These are phyloP conservation scores for Garra rufa DNA, from an alignment of 2,113 vertebrate species.

Conservation along the genomic window DNA sequence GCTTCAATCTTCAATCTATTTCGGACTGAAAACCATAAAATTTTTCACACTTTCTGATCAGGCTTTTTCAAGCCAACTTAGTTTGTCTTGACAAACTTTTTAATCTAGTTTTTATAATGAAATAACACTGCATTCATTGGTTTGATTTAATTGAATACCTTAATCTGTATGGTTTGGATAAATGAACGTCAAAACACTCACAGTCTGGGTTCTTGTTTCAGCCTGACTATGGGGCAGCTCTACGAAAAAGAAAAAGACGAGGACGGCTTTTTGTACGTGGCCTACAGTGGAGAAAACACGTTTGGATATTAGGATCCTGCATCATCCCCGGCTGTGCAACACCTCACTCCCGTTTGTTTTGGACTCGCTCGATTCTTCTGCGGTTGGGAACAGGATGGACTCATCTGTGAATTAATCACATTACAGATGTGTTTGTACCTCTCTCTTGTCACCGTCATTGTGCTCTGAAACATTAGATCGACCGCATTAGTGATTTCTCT, in stretches of 20 bases:
- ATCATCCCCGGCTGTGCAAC: conserved; percentile 49
- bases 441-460: conserved; percentile 75
- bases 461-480: conserved; percentile 59
- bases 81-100: too few relatives aligned
- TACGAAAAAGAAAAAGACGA: conserved; percentile 98
- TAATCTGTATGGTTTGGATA: background rate
- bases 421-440: conserved; percentile 76
- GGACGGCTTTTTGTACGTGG: conserved; percentile 97
- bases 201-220: conserved; percentile 58
- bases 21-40: too few relatives aligned
- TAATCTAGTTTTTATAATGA: too few relatives aligned
- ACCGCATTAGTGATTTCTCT: conserved; percentile 23
- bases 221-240: conserved; percentile 97
- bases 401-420: conserved; percentile 54
- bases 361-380: conserved; percentile 71
- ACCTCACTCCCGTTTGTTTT: conserved; percentile 46
- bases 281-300: conserved; percentile 98
- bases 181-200: background rate
- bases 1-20: too few relatives aligned
- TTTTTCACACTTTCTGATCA: too few relatives aligned
- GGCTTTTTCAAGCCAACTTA: too few relatives aligned
- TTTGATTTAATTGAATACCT: background rate
- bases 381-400: conserved; percentile 33
- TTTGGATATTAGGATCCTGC: conserved; percentile 83
- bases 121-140: background rate